These are phyloP conservation scores for Tetramorium simillimum DNA, from an alignment of 1,140 invertebrate species.

Conservation along the genomic window DNA sequence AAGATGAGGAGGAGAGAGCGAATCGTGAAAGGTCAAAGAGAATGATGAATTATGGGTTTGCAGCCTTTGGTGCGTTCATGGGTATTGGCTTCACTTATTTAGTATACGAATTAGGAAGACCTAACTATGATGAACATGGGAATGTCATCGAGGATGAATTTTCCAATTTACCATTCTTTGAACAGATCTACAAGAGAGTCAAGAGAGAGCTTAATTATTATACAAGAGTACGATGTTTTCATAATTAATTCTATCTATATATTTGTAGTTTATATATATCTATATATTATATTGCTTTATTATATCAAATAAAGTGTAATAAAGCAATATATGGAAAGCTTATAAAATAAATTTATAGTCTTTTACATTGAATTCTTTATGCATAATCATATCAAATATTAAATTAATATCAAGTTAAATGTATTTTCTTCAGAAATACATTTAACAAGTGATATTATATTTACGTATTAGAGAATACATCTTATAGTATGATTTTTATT, in stretches of 20 bases:
- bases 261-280: constrained; percentile 8
- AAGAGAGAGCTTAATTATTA: constrained; percentile 92
- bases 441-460: not conserved
- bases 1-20: constrained; percentile 84
- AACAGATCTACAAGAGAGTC: constrained; percentile 91
- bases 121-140: constrained; percentile 90
- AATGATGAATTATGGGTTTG: constrained; percentile 86
- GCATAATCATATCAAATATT: no score
- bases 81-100: constrained; percentile 83
- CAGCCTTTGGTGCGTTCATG: constrained; percentile 85
- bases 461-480: not conserved
- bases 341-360: constrained; percentile 32
- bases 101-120: constrained; percentile 90
- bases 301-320: not conserved
- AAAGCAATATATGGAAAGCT: not conserved
- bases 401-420: no score
- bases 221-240: constrained; percentile 87
- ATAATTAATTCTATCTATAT: not conserved
- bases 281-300: constrained; percentile 36
- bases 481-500: constrained; percentile 24
- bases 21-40: constrained; percentile 85
- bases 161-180: constrained; percentile 88
- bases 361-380: constrained; percentile 45
- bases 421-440: not conserved
- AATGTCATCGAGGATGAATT: constrained; percentile 93